A percentile compares a stretch with the other conserved stretches of the same genome.
Conservation (phyloP, 2,797 vertebrate species). For the Alectoris magna region DNA sequence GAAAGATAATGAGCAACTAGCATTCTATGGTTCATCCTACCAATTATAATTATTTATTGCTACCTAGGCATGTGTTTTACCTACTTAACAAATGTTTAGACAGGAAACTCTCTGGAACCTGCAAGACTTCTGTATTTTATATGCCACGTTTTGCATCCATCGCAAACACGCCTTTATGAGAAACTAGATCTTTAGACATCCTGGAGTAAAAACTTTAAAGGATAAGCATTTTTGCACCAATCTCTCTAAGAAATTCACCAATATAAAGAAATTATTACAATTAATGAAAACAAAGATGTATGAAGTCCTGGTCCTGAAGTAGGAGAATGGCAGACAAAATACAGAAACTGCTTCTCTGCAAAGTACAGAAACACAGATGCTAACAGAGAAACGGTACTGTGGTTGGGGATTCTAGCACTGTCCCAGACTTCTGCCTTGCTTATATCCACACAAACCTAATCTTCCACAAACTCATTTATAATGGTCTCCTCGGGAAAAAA, state of each 20-base stretch:
- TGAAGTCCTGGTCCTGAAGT: not conserved
- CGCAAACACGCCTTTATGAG: not conserved
- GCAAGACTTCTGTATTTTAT: not conserved
- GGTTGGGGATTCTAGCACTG: not conserved
- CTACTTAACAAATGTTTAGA: not conserved
- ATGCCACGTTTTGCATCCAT: not conserved
- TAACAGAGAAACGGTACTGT: not conserved
- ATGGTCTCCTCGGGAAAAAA: not conserved
- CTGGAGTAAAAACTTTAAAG: not conserved
- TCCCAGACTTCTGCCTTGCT: not conserved
- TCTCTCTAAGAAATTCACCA: not conserved
- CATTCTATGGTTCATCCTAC: not conserved
- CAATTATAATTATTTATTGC: not conserved
- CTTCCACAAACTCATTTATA: not conserved
- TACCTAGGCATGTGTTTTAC: not conserved
- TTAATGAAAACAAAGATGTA: not conserved
- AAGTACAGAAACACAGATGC: not conserved
- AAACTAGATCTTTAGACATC: not conserved
- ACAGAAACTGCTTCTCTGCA: not conserved
- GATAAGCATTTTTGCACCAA: not conserved
- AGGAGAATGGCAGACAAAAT: not conserved
- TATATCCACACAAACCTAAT: not conserved
- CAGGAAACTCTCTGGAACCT: not conserved
- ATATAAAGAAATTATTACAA: slow-evolving; percentile 2
- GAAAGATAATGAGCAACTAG: not conserved